Base-by-base conservation (phyloP, 2,797 vertebrate species). In the Enteromius anoplus region DNA sequence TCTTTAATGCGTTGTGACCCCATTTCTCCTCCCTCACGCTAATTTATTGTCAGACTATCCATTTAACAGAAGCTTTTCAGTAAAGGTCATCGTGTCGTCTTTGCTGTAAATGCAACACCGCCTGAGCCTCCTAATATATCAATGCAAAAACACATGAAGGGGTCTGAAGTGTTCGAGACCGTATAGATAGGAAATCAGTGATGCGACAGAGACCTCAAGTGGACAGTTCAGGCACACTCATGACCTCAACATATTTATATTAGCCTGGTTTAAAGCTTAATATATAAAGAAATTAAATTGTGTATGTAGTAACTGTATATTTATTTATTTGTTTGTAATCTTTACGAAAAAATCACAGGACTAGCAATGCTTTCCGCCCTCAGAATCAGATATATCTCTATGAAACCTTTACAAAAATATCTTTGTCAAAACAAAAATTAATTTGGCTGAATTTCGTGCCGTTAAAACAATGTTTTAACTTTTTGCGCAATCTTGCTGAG, bases 11-110 rank as follows among this genome's bases (percentile, higher is more conserved):
- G n/a, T 51, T 53, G 69, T 80, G 53, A 72, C 40, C 26, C 49
- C 40, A 62, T 72, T 60, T 81, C 12, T 72, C 40, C 4, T 17
- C 15, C 42, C 42, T 69, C 47, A 51, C 53, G 64, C 8, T 75
- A 47, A 75, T 80, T 84, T 80, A 84, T 26, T 37, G 64, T 29
- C 62, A 84, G 29, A 32, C 42, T 49, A n/a, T 64, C n/a, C 47
- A 17, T 75, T 75, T 60, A 75, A 68, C n/a, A 69, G 69, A 58
- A 75, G 70, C 78, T 40, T 66, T 79, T 58, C 64, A 77, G 64
- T 51, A 78, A 85, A 81, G 72, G 75, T 82, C 79, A 78, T 34
- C 11, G 53, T 71, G 49, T 73, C 66, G 55, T 66, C 64, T 82
- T 71, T 68, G 75, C 64, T 73, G 58, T 78, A 73, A 78, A 85